Evolutionary conservation across 2,113 vertebrate genomes (phyloP).

Genomic region (Odobenus rosmarus): DNA sequence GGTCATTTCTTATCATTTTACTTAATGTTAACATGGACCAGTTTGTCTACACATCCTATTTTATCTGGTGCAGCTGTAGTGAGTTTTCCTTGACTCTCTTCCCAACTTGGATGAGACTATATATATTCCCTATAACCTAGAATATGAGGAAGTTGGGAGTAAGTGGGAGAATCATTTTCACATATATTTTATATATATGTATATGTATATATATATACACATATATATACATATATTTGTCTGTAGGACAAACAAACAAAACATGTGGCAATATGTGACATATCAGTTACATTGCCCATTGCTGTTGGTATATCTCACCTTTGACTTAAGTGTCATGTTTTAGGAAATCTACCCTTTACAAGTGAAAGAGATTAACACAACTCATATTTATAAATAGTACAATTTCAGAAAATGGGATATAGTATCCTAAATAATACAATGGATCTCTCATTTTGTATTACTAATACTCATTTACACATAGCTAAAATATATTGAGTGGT

Average conservation of each 20-base stretch:
- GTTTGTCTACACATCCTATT: not conserved
- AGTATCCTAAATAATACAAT: not conserved
- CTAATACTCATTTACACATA: not conserved
- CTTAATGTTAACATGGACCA: not conserved
- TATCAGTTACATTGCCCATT: not conserved
- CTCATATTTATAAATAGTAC: not conserved
- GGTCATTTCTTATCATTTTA: not conserved
- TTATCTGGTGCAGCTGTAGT: not conserved
- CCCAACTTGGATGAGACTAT: not conserved
- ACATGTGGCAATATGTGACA: fast-evolving
- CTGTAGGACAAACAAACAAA: not conserved
- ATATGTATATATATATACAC: too few species aligned
- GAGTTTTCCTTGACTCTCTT: not conserved
- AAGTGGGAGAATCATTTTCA: not conserved
- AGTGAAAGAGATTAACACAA: not conserved
- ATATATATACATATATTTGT: too few species aligned
- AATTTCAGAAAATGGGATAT: not conserved
- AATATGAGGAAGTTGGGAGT: not conserved
- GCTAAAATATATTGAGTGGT: not conserved
- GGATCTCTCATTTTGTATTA: not conserved
- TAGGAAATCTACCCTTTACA: not conserved
- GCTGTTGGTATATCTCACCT: not conserved
- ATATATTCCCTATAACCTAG: not conserved
- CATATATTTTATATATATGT: not conserved
- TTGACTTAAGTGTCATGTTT: not conserved